Conservation (phyloP, 2,888 invertebrate species). For the Aethes cnicana region DNA sequence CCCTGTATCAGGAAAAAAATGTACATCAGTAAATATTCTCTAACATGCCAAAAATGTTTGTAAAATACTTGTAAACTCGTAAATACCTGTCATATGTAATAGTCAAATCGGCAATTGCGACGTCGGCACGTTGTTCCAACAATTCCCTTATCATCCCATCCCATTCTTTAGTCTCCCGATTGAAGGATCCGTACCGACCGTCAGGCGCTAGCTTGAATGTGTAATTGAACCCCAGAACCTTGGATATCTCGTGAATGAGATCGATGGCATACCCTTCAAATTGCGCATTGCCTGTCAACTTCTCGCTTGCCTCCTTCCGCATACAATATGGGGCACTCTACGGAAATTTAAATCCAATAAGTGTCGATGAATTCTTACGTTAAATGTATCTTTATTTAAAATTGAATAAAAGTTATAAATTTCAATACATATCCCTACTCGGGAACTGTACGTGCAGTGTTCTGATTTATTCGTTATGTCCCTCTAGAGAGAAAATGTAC, state of each 20-base stretch:
- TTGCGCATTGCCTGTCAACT: slow-evolving; percentile 93
- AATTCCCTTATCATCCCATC: slow-evolving; percentile 95
- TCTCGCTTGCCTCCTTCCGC: slow-evolving; percentile 93
- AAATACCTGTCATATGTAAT: slow-evolving; percentile 96
- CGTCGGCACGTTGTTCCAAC: slow-evolving; percentile 94
- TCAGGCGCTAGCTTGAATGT: slow-evolving; percentile 93
- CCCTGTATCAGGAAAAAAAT: slow-evolving; percentile 52
- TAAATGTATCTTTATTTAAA: not conserved
- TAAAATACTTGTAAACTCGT: not conserved
- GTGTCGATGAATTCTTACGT: not conserved
- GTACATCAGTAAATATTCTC: not conserved
- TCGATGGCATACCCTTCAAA: slow-evolving; percentile 98
- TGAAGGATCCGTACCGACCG: slow-evolving; percentile 91
- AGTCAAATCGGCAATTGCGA: slow-evolving; percentile 98
- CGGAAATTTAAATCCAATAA: slow-evolving; percentile 42
- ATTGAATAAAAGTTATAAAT: not conserved
- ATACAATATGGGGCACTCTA: slow-evolving; percentile 98
- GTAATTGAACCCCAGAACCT: slow-evolving; percentile 93
- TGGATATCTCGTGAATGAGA: slow-evolving; percentile 95
- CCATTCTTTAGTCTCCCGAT: slow-evolving; percentile 93
- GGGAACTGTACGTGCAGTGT: slow-evolving; percentile 26
- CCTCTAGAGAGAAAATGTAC: slow-evolving; percentile 45
- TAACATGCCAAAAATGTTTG: not conserved
- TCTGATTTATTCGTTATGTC: slow-evolving; percentile 49
- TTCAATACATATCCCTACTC: not conserved